Percentiles rank a stretch among this genome's conserved stretches.
phyloP scores from a whole-genome alignment of 2,113 vertebrate genomes.

The Dolichallabes microphthalmus region DNA sequence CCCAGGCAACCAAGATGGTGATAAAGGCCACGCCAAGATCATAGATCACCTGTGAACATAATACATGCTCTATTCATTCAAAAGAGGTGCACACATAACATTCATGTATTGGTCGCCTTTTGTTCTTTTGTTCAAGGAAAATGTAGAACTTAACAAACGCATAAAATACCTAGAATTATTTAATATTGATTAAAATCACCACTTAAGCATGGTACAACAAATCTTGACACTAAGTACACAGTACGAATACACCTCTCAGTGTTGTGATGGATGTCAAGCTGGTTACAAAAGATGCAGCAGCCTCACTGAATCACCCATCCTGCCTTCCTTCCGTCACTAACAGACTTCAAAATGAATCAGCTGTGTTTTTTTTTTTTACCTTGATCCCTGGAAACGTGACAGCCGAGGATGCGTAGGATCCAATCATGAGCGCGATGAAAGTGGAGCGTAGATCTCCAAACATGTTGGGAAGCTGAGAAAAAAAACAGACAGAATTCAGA shows the following conservation, averaged over 20 bases:
- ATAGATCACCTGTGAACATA: constrained; percentile 84
- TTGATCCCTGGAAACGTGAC: constrained; percentile 97
- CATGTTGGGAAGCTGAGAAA: constrained; percentile 90
- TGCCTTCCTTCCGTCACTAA: neutral
- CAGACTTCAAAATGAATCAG: neutral
- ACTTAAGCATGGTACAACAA: neutral
- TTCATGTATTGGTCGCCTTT: neutral
- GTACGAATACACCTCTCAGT: neutral
- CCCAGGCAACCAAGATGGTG: constrained; percentile 89
- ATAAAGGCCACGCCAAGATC: constrained; percentile 89
- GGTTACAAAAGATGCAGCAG: neutral
- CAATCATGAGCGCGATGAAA: constrained; percentile 97
- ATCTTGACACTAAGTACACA: neutral
- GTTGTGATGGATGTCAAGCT: neutral
- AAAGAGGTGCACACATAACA: neutral
- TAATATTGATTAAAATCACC: neutral
- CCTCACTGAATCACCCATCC: constrained; percentile 46
- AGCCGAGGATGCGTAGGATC: constrained; percentile 96
- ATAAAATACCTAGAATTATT: neutral
- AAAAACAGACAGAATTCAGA: constrained; percentile 29
- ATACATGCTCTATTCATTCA: constrained; percentile 58
- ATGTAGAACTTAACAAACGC: neutral
- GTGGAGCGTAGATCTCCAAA: constrained; percentile 96
- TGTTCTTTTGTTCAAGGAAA: neutral
- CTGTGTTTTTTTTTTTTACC: constrained; percentile 66